phyloP scores from a whole-genome alignment of 2,797 vertebrate genomes.

The Schizopygopsis pylzovi region DNA sequence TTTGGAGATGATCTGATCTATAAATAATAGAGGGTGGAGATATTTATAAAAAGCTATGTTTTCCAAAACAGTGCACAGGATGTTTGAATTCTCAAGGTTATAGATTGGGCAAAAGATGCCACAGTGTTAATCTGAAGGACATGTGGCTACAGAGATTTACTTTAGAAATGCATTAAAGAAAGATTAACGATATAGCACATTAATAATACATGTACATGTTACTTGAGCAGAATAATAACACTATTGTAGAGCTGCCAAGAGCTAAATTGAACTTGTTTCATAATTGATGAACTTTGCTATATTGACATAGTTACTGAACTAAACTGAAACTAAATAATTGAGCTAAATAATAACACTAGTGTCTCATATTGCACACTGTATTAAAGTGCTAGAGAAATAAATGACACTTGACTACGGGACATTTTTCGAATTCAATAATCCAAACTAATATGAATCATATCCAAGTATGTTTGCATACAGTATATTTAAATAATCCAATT shows the following conservation, averaged over 20 bases:
- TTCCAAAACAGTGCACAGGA: conserved; percentile 20
- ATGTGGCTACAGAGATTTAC: not conserved
- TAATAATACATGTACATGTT: not conserved
- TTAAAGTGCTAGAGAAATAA: not conserved
- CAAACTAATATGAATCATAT: not conserved
- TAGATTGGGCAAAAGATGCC: not conserved
- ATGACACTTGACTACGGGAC: not conserved
- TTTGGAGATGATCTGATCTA: not conserved
- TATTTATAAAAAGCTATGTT: conserved; percentile 40
- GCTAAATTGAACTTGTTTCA: not conserved
- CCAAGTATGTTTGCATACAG: not conserved
- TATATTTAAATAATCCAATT: not conserved
- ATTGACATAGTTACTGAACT: not conserved
- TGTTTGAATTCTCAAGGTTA: conserved; percentile 9
- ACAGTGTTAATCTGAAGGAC: not conserved
- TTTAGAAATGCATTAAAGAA: not conserved
- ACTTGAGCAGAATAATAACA: no score
- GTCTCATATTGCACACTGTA: not conserved
- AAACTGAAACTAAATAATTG: not conserved
- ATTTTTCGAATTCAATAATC: not conserved
- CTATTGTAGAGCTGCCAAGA: not conserved
- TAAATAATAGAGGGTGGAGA: conserved; percentile 25
- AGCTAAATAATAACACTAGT: not conserved
- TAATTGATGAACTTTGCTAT: not conserved
- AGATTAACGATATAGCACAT: not conserved